phyloP scores from a whole-genome alignment of 2,888 invertebrate species.

The Drosophila parthenogenetica region DNA sequence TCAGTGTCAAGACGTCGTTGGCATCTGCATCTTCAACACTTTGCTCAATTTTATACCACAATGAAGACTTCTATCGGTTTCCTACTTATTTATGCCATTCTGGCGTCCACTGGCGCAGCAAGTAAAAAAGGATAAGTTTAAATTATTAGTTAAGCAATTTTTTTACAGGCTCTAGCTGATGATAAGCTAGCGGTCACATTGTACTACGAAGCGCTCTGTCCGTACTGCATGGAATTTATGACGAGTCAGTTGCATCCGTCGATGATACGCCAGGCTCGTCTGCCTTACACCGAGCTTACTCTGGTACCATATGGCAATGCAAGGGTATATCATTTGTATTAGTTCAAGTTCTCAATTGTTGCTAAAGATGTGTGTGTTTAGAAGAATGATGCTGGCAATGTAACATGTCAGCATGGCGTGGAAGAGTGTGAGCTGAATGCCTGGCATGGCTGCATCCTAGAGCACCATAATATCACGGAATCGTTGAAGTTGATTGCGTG shows the following conservation, averaged over 20 bases:
- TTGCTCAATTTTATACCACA: not conserved
- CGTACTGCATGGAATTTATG: slow-evolving; percentile 70
- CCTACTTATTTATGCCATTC: slow-evolving; percentile 8
- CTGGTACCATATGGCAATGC: slow-evolving; percentile 80
- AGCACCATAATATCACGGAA: slow-evolving; percentile 67
- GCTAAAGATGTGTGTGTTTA: not conserved
- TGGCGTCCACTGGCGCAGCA: slow-evolving; percentile 24
- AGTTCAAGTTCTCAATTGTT: too few species aligned
- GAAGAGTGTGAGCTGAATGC: slow-evolving; percentile 83
- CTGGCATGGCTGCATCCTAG: slow-evolving; percentile 83
- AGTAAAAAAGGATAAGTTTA: not conserved
- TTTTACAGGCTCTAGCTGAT: slow-evolving; percentile 29
- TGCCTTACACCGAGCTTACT: slow-evolving; percentile 58
- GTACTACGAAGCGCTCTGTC: slow-evolving; percentile 76
- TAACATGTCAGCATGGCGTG: slow-evolving; percentile 82
- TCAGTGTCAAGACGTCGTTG: slow-evolving; percentile 39
- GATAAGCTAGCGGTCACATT: slow-evolving; percentile 58
- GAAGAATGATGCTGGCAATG: slow-evolving; percentile 30
- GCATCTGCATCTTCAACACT: slow-evolving; percentile 1
- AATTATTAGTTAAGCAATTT: not conserved
- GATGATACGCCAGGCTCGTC: slow-evolving; percentile 49
- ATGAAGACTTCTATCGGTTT: slow-evolving; percentile 28
- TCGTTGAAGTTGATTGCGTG: slow-evolving; percentile 81
- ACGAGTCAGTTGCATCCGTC: slow-evolving; percentile 57
- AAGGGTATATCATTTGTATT: slow-evolving; percentile 31